phyloP scores from a whole-genome alignment of 2,113 vertebrate species.

The Haplochromis vanheusdeni region DNA sequence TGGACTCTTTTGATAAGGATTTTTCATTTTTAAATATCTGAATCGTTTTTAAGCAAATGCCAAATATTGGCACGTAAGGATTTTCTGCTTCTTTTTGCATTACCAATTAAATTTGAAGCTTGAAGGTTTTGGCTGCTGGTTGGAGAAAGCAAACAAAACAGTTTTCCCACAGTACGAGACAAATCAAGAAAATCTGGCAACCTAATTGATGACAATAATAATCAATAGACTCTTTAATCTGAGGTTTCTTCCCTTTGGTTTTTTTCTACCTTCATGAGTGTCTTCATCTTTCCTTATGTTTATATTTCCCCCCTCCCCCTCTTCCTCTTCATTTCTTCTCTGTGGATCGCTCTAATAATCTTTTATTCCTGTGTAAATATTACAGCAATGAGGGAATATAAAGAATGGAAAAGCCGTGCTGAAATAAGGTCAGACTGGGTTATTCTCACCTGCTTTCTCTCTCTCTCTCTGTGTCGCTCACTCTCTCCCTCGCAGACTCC shows the following conservation, averaged over 20 bases:
- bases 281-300: background rate
- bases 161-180: background rate
- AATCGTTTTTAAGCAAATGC: background rate
- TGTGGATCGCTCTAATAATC: constrained; percentile 47
- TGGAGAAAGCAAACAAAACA: background rate
- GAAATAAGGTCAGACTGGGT: constrained; percentile 58
- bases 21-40: background rate
- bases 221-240: background rate
- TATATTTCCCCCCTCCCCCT: background rate
- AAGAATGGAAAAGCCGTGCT: constrained; percentile 35
- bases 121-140: background rate
- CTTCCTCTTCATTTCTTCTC: constrained; percentile 32
- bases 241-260: background rate
- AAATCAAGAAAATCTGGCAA: background rate
- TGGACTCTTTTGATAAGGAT: background rate
- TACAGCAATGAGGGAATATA: constrained; percentile 49
- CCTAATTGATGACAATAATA: constrained; percentile 4
- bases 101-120: background rate
- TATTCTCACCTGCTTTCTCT: constrained; percentile 50
- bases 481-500: background rate
- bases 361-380: constrained; percentile 63
- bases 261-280: background rate
- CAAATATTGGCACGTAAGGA: background rate
- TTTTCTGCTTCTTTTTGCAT: background rate
- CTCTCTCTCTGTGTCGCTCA: background rate